Conservation (phyloP, 2,888 invertebrate species). For the Tiphia femorata region DNA sequence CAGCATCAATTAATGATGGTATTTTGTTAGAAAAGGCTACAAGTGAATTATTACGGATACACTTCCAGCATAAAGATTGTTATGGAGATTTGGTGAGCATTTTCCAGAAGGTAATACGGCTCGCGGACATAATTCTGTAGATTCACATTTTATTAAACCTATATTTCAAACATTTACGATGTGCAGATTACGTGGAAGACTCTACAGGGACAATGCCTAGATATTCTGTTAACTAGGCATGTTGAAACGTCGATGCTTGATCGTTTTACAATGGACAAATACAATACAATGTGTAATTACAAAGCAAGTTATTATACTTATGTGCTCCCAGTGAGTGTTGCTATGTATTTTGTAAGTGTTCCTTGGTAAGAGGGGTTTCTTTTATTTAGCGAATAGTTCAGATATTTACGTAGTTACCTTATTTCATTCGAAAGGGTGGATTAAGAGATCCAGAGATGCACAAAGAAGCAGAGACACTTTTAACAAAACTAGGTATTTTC, state of each 20-base stretch:
- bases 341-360: conserved; percentile 85
- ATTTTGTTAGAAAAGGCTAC: conserved; percentile 83
- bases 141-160: neutral
- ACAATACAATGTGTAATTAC: conserved; percentile 89
- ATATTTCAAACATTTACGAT: conserved; percentile 1
- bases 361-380: neutral
- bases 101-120: conserved; percentile 88
- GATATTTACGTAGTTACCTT: conserved; percentile 45
- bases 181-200: conserved; percentile 78
- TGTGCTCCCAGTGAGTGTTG: conserved; percentile 89
- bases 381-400: neutral
- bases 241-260: conserved; percentile 77
- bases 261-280: conserved; percentile 87
- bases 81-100: conserved; percentile 85
- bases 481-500: conserved; percentile 93
- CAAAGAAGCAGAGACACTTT: conserved; percentile 86
- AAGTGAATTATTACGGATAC: conserved; percentile 82
- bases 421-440: conserved; percentile 70
- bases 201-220: conserved; percentile 85
- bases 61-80: conserved; percentile 82
- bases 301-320: conserved; percentile 96
- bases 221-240: conserved; percentile 77
- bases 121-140: no score
- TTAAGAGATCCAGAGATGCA: conserved; percentile 84
- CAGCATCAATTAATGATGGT: conserved; percentile 88